Base-by-base conservation (phyloP, 64 coral and sea anemone species). In the Dendrophyllia cribrosa region DNA sequence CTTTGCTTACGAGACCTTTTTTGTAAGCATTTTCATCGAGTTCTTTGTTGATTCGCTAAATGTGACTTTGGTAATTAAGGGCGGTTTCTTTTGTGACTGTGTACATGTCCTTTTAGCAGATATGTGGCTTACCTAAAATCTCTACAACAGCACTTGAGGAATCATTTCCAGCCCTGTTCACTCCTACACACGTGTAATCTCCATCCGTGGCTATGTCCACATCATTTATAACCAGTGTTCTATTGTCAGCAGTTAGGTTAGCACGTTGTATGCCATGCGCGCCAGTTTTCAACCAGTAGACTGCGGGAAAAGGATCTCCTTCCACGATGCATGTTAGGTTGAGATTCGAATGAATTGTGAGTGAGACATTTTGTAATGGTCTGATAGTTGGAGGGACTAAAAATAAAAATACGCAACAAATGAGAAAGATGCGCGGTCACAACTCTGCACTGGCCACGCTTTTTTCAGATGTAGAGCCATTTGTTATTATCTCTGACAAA, bases 241-340 rank as follows among this genome's bases (percentile, higher is more conserved):
- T 71, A 52, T 74, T 72, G 11, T 69, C 58, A 55, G 15, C 9
- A 1, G 61, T 16, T 64, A 64, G 16, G 4, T 64, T 0, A 64
- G 61, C 61, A 13, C 61, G 11, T 64, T 0, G 12, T 64, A 64
- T 64, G 61, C 4, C 16, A 64, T 4, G 16, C 23, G 3, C 45
- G 26, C 68, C 85, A 55, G 24, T 55, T 88, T 88, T 88, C 17
- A 25, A 23, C 85, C 85, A 88, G 72, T 88, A 88, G 19, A 88
- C 51, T 0, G 5, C 11, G 4, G 85, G 85, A 21, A 64, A n/a
- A 5, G 85, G 68, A 15, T 88, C 47, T 23, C 85, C 85, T 43
- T 25, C 58, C 19, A 74, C 66, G 55, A 45, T 25, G n/a, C 85
- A 88, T 43, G 66, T 88, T 6, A 88, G 7, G 50, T 24, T 88